Conservation (phyloP, 2,113 vertebrate species). For the Leptosomus discolor region DNA sequence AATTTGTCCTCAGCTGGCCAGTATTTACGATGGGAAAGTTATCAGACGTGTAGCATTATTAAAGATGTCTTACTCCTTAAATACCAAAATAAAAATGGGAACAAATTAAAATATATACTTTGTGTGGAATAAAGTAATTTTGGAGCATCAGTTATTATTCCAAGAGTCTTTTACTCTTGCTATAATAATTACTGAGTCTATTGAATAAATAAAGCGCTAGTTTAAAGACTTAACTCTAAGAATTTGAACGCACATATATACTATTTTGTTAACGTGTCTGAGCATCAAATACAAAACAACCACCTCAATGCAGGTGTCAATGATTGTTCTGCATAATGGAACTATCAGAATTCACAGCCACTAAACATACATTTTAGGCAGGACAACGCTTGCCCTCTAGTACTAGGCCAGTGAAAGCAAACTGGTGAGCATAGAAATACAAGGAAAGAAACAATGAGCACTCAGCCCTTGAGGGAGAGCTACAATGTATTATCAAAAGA, state of each 20-base stretch:
- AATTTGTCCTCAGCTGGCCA: not conserved
- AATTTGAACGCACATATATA: not conserved
- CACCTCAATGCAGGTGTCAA: too few species aligned
- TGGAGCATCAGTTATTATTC: not conserved
- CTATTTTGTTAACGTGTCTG: not conserved
- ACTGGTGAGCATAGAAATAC: not conserved
- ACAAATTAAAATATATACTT: not conserved
- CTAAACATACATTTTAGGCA: not conserved
- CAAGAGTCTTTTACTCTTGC: not conserved
- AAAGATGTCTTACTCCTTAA: not conserved
- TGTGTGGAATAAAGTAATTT: not conserved
- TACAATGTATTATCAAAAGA: not conserved
- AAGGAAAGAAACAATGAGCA: not conserved
- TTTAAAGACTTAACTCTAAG: accelerated
- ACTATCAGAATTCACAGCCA: not conserved
- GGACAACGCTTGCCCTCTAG: not conserved
- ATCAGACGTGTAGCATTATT: not conserved
- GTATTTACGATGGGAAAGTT: not conserved
- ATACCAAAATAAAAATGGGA: not conserved
- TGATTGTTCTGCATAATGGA: not conserved
- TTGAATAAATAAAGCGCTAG: not conserved
- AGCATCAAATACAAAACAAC: not conserved
- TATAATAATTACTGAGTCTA: not conserved
- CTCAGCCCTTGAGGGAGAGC: not conserved
- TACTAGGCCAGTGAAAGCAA: not conserved